Evolutionary conservation across 2,113 vertebrate genomes (phyloP).

Genomic region (Vombatus ursinus): DNA sequence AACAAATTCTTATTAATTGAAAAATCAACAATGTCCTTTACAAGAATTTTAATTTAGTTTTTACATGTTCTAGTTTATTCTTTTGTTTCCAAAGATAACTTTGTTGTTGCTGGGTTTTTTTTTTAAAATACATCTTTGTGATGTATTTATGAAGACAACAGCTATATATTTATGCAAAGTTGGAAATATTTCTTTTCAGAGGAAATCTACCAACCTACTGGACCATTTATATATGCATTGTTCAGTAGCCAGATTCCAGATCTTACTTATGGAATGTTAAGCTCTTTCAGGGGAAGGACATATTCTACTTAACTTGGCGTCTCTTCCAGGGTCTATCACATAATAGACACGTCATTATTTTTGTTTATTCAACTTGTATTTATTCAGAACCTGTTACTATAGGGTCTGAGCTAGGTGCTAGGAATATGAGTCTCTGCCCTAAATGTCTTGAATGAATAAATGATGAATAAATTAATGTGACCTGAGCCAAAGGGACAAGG

Average conservation of each 20-base stretch:
- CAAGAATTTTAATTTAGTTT: not conserved
- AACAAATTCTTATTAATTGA: not conserved
- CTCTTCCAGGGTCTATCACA: not conserved
- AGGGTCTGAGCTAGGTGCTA: not conserved
- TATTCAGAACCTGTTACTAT: not conserved
- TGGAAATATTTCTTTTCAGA: not conserved
- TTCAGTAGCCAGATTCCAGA: not conserved
- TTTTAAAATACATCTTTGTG: not conserved
- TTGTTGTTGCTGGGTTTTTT: not conserved
- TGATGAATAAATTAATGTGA: not conserved
- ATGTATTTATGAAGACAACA: not conserved
- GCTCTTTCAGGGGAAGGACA: not conserved
- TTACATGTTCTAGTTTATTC: not conserved
- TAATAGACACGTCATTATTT: not conserved
- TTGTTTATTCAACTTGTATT: not conserved
- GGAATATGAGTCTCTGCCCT: not conserved
- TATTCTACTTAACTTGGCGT: not conserved
- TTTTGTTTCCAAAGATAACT: not conserved
- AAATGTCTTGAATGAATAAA: too few relatives aligned
- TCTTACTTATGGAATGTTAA: not conserved
- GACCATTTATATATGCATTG: not conserved
- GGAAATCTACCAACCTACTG: not conserved
- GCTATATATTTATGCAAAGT: not conserved
- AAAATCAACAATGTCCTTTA: not conserved
- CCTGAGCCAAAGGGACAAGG: not conserved